Evolutionary conservation across 2,888 invertebrate genomes (phyloP).

Genomic region (Chouioia cunea): DNA sequence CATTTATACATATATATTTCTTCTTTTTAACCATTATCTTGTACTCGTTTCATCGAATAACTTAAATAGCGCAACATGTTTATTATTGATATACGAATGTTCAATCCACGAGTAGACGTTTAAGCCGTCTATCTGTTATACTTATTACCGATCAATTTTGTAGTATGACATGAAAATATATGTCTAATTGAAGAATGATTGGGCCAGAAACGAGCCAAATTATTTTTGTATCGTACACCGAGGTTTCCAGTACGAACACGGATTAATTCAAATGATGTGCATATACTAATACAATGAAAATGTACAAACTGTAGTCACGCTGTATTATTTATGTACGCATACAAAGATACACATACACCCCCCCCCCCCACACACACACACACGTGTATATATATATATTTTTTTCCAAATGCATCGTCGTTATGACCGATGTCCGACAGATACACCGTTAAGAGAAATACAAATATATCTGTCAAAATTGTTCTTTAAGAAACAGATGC

Average conservation of each 20-base stretch:
- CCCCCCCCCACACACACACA: too few species aligned
- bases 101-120: conserved; percentile 28
- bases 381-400: conserved; percentile 29
- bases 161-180: not conserved
- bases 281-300: conserved; percentile 23
- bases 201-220: conserved; percentile 32
- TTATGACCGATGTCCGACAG: conserved; percentile 19
- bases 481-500: conserved; percentile 35
- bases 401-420: conserved; percentile 45
- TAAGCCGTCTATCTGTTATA: conserved; percentile 25
- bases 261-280: conserved; percentile 24
- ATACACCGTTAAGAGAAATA: conserved; percentile 40
- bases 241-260: conserved; percentile 24
- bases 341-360: conserved; percentile 6
- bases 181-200: conserved; percentile 32
- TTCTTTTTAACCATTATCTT: conserved; percentile 1
- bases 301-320: conserved; percentile 43
- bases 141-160: too few species aligned
- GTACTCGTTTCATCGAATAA: conserved; percentile 10
- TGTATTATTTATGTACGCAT: conserved; percentile 46
- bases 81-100: conserved; percentile 10
- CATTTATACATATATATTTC: conserved; percentile 17
- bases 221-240: conserved; percentile 39
- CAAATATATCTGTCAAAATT: conserved; percentile 37
- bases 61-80: conserved; percentile 19